Percentiles rank a stretch among this genome's conserved stretches.
These are phyloP conservation scores for Coenonympha arcania DNA, from an alignment of 2,888 invertebrate genomes.

Conservation along the genomic window DNA sequence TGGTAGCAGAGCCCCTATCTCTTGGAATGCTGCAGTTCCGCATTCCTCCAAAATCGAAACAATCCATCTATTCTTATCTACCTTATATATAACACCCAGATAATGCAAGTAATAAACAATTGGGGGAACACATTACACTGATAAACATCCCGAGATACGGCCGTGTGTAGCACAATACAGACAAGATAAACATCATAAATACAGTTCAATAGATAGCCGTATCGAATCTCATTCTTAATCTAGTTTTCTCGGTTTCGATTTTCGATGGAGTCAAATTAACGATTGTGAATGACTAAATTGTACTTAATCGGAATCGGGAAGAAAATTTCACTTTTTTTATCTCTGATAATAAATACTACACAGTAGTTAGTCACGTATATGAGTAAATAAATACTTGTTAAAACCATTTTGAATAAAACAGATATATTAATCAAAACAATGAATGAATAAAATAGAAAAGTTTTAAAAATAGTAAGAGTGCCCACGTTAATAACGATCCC, in stretches of 20 bases:
- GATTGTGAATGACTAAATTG: constrained; percentile 1
- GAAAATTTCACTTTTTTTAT: background rate
- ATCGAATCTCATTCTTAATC: constrained; percentile 44
- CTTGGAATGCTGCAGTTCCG: background rate
- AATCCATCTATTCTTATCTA: constrained; percentile 4
- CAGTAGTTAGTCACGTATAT: too few relatives aligned
- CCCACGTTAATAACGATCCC: constrained; percentile 3
- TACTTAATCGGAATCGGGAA: constrained; percentile 4
- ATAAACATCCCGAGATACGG: constrained; percentile 25
- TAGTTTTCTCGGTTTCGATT: constrained; percentile 26
- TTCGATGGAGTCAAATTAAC: constrained; percentile 7
- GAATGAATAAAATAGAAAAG: background rate
- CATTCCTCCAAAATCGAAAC: constrained; percentile 4
- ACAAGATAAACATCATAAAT: constrained; percentile 31
- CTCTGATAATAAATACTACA: too few relatives aligned
- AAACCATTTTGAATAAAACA: too few relatives aligned
- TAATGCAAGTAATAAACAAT: constrained; percentile 19
- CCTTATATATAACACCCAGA: constrained; percentile 11
- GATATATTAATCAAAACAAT: too few relatives aligned
- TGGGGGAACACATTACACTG: constrained; percentile 2
- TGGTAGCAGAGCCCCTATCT: background rate
- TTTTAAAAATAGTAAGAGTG: background rate
- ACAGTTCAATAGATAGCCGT: constrained; percentile 29
- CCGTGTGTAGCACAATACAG: constrained; percentile 23
- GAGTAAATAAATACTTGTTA: too few relatives aligned